Base-by-base conservation (phyloP, 2,113 vertebrate genomes). In the Oxyruncus cristatus region DNA sequence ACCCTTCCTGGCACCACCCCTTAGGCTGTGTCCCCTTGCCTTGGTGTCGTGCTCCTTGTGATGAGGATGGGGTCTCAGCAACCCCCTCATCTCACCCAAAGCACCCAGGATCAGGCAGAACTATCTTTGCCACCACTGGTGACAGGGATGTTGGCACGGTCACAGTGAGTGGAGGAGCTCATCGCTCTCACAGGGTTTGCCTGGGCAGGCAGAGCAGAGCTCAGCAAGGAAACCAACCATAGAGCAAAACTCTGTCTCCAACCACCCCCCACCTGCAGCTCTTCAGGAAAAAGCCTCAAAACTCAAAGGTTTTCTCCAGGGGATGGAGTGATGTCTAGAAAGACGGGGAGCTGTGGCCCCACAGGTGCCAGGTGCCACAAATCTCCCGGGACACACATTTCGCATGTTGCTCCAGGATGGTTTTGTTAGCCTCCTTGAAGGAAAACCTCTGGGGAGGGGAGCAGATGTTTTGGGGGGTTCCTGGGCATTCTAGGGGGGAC, bases 381-480 rank as follows among this genome's bases (percentile, higher is more conserved):
- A 10, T 56, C 50, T 46, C 68, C 44, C 2, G 1, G 50, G 74
- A 77, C 46, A 30, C 28, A 15, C 11, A 10, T 47, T 62, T 24
- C 2, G 2, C 0, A 0, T 20, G 28, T 63, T 20, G 5, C 63
- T 84, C 49, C 44, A 55, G 44, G 5, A 3, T 0, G 4, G 14
- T 37, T 80, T 28, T 1, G 0, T 58, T 86, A 23, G 20, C 17
- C 17, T 20, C 10, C 68, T 68, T 10, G 9, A 65, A 73, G 37
- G 14, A 71, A 85, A 88, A 47, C 12, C 27, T 27, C 46, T 6
- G 8, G 21, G 55, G 28, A 66, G 46, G 6, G 44, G 14, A 37
- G 6, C 3, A 2, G 35, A 35, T 58, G 42, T 3, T 79, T 53
- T 88, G 35, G 33, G n/a, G 50, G 37, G 32, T 62, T 32, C 56